Evolutionary conservation across 2,888 invertebrate species (phyloP), one percentile per base, ranked within the genome.

Genomic region (Xestoiulus laeticollis): DNA sequence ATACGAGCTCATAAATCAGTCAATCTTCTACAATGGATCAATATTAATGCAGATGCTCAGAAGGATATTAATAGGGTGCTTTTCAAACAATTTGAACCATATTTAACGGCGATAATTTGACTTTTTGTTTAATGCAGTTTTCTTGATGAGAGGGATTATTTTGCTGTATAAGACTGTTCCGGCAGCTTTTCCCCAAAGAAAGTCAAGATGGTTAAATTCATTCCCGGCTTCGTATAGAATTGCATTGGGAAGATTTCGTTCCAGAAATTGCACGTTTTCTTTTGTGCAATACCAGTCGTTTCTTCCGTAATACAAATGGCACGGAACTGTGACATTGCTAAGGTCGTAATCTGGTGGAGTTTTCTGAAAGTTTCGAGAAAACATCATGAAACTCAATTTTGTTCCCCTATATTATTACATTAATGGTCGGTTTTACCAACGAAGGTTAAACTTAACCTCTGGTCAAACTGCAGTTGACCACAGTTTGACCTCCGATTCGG

Each of bases 191-290:
- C n/a, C 59, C 59, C 59, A 59, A 6, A 59, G n/a, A 59, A 59
- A 59, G 6, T 59, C 59, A 5, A 59, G 12, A 19, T 59, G 59
- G 6, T 59, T 59, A 14, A 14, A 59, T 59, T 3, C n/a, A 59
- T 19, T 59, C 19, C 59, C 59, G 6, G 59, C 59, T 59, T 59
- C n/a, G 6, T 59, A 19, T 19, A 59, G 1, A 0, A n/a, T 19
- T 59, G 59, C 19, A 59, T 59, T 59, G 5, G 59, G 59, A n/a
- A 59, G 1, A n/a, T n/a, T 59, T 6, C n/a, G 1, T 59, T 59
- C n/a, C 59, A 59, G 59, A n/a, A 59, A 59, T 59, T 59, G 59
- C n/a, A 59, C 59, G n/a, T 59, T 59, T 59, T 59, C 59, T 59
- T 59, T 59, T 5, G 59, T 4, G n/a, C 59, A 59, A n/a, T 16